Evolutionary conservation across 2,888 invertebrate genomes (phyloP).

Genomic region (Alsophila aescularia): DNA sequence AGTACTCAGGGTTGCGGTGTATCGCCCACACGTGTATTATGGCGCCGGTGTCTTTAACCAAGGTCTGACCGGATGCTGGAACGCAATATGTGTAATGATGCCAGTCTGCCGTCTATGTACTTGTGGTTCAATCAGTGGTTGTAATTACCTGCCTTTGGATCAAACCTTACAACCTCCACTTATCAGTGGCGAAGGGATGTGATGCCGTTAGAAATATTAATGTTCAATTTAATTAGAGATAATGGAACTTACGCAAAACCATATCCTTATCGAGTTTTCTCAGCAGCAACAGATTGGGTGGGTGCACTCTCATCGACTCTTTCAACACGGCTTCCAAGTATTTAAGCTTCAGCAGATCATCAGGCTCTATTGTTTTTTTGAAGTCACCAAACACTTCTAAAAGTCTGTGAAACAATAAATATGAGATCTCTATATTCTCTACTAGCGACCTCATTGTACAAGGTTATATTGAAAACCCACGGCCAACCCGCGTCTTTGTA

Average conservation of each 20-base stretch:
- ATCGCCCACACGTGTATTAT: constrained; percentile 51
- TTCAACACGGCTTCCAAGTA: constrained; percentile 53
- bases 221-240: too few relatives aligned
- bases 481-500: too few relatives aligned
- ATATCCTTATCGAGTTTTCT: constrained; percentile 43
- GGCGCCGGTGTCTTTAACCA: constrained; percentile 42
- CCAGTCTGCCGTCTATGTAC: too few relatives aligned
- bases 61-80: constrained; percentile 48
- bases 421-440: too few relatives aligned
- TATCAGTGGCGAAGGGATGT: too few relatives aligned
- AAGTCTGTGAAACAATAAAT: too few relatives aligned
- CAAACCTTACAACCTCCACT: too few relatives aligned
- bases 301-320: constrained; percentile 51
- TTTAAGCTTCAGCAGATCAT: constrained; percentile 43
- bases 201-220: too few relatives aligned
- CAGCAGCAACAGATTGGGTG: constrained; percentile 47
- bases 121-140: too few relatives aligned
- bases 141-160: too few relatives aligned
- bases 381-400: constrained; percentile 47
- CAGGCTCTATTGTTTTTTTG: constrained; percentile 33
- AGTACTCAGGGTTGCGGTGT: constrained; percentile 59
- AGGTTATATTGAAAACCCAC: too few relatives aligned
- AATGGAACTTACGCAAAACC: constrained; percentile 27
- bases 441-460: too few relatives aligned
- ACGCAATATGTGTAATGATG: background rate